Percentiles rank a stretch among this genome's conserved stretches.
These are phyloP conservation scores for Dendrolimus punctatus DNA, from an alignment of 1,140 invertebrate genomes.

Conservation along the genomic window DNA sequence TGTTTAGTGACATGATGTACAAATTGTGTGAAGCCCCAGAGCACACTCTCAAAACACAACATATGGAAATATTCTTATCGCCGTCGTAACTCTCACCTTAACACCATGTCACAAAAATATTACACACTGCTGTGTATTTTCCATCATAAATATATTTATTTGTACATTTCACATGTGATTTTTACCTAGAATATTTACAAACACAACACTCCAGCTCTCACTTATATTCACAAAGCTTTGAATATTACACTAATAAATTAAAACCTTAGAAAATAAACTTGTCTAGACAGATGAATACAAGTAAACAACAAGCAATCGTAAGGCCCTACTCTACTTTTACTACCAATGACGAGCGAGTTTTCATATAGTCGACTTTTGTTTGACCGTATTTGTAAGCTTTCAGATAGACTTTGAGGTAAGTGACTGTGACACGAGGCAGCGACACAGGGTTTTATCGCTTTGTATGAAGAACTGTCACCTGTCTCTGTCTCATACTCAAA, in stretches of 20 bases:
- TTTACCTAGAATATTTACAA: slow-evolving; percentile 59
- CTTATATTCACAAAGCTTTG: slow-evolving; percentile 40
- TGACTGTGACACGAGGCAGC: too few species aligned
- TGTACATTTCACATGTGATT: slow-evolving; percentile 62
- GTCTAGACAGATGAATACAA: too few species aligned
- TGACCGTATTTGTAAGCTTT: too few species aligned
- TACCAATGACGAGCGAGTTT: too few species aligned
- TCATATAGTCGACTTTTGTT: too few species aligned
- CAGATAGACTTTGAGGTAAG: too few species aligned
- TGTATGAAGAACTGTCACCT: too few species aligned
- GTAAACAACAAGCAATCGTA: too few species aligned
- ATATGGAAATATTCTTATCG: slow-evolving; percentile 44
- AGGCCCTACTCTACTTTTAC: too few species aligned
- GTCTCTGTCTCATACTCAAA: too few species aligned
- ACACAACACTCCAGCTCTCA: slow-evolving; percentile 42
- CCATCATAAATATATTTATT: slow-evolving; percentile 60
- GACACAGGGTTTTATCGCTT: too few species aligned
- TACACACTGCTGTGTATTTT: slow-evolving; percentile 51
- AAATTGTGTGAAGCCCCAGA: slow-evolving; percentile 55
- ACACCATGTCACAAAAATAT: slow-evolving; percentile 69
- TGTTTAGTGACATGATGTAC: slow-evolving; percentile 56
- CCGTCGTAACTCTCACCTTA: slow-evolving; percentile 36
- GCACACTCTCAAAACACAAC: slow-evolving; percentile 27
- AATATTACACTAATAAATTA: slow-evolving; percentile 32
- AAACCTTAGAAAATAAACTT: slow-evolving; percentile 3